Percentiles rank a stretch among this genome's conserved stretches.
phyloP scores from a whole-genome alignment of 2,888 invertebrate genomes.

The Rutpela maculata region DNA sequence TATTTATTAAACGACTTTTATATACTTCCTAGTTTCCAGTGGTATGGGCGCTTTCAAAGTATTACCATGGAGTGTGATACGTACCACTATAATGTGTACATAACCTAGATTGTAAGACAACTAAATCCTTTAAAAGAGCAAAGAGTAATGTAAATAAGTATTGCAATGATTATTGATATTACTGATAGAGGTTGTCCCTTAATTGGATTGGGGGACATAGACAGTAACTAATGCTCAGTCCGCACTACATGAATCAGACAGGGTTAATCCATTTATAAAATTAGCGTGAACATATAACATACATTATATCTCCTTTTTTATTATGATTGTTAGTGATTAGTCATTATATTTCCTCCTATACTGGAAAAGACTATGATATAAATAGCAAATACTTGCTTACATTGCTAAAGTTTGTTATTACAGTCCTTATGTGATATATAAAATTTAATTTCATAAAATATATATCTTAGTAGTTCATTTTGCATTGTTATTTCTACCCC shows the following conservation, averaged over 20 bases:
- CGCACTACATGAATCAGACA: constrained; percentile 8
- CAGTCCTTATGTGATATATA: constrained; percentile 37
- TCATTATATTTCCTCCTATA: constrained; percentile 11
- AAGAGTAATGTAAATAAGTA: constrained; percentile 39
- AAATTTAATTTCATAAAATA: constrained; percentile 41
- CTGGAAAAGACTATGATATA: constrained; percentile 10
- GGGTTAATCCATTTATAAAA: constrained; percentile 27
- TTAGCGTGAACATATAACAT: background rate
- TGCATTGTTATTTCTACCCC: constrained; percentile 9
- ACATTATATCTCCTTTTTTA: background rate
- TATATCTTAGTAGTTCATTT: constrained; percentile 43
- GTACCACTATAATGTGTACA: constrained; percentile 26
- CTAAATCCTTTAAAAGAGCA: constrained; percentile 20
- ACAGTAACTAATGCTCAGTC: constrained; percentile 4
- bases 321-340: background rate
- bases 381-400: constrained; percentile 35
- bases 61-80: constrained; percentile 38
- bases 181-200: background rate
- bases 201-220: background rate
- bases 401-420: constrained; percentile 38
- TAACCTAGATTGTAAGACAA: constrained; percentile 25
- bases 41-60: constrained; percentile 29
- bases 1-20: too few relatives aligned
- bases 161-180: constrained; percentile 15
- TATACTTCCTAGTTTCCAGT: background rate